phyloP scores from a whole-genome alignment of 2,113 vertebrate species.

The Megalops atlanticus region DNA sequence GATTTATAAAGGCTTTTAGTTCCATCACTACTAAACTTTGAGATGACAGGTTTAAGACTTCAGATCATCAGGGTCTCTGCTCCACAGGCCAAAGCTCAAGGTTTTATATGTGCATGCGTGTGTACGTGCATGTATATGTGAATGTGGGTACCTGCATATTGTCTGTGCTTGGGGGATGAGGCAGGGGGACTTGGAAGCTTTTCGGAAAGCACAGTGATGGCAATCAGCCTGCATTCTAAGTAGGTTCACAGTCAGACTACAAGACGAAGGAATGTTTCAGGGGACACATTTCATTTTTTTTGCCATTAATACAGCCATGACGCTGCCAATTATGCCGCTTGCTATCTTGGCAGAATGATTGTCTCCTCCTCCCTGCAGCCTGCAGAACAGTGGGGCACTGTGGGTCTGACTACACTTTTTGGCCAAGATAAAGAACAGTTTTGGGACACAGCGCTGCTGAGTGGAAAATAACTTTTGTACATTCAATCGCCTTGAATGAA shows the following conservation, averaged over 20 bases:
- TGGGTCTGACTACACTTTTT: not conserved
- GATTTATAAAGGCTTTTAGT: too few relatives aligned
- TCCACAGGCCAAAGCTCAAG: too few relatives aligned
- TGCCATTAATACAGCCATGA: not conserved
- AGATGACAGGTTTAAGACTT: too few relatives aligned
- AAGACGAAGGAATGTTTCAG: not conserved
- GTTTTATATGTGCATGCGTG: too few relatives aligned
- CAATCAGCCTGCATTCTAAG: not conserved
- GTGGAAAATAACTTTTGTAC: slow-evolving; percentile 5
- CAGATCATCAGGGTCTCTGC: not conserved
- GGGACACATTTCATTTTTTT: not conserved
- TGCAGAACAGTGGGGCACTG: slow-evolving; percentile 11
- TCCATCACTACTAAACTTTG: too few relatives aligned
- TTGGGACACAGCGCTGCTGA: not conserved
- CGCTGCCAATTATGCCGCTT: slow-evolving; percentile 8
- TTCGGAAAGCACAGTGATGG: not conserved
- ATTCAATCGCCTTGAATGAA: not conserved
- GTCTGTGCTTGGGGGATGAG: too few relatives aligned
- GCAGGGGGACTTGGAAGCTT: too few relatives aligned
- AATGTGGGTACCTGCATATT: too few relatives aligned
- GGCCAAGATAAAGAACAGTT: slow-evolving; percentile 7
- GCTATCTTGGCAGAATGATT: slow-evolving; percentile 12
- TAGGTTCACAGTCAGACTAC: not conserved
- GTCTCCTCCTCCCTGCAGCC: not conserved
- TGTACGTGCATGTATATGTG: too few relatives aligned